These are phyloP conservation scores for Manacus vitellinus DNA, from an alignment of 2,113 vertebrate species.

Conservation along the genomic window DNA sequence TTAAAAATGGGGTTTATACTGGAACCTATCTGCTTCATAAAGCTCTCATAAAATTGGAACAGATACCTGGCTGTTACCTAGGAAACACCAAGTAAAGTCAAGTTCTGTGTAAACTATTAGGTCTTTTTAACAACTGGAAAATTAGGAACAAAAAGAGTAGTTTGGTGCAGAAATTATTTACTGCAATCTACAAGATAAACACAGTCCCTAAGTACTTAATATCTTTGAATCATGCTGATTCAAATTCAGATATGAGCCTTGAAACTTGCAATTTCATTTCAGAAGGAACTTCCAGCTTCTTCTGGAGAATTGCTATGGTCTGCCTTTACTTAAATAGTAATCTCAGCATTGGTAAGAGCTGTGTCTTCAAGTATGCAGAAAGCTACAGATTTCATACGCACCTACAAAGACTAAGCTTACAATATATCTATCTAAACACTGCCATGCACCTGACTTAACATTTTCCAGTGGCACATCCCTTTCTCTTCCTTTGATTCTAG, in stretches of 20 bases:
- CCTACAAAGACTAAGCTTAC: background rate
- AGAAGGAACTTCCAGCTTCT: background rate
- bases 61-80: slow-evolving; percentile 73
- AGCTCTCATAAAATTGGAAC: slow-evolving; percentile 54
- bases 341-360: background rate
- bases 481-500: background rate
- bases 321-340: background rate
- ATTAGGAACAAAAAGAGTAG: slow-evolving; percentile 52
- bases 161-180: slow-evolving; percentile 10
- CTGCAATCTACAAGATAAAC: background rate
- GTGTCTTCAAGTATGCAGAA: background rate
- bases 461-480: background rate
- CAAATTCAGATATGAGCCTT: background rate
- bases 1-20: slow-evolving; percentile 2
- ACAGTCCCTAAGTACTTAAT: background rate
- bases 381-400: background rate
- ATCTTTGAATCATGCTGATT: background rate
- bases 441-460: background rate
- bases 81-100: slow-evolving; percentile 73
- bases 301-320: background rate
- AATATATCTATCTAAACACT: background rate
- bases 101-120: slow-evolving; percentile 70
- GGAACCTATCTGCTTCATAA: slow-evolving; percentile 28
- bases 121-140: slow-evolving; percentile 66
- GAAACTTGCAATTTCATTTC: slow-evolving; percentile 1